Base-by-base conservation (phyloP, 1,140 invertebrate genomes). In the Drosophila navojoa region DNA sequence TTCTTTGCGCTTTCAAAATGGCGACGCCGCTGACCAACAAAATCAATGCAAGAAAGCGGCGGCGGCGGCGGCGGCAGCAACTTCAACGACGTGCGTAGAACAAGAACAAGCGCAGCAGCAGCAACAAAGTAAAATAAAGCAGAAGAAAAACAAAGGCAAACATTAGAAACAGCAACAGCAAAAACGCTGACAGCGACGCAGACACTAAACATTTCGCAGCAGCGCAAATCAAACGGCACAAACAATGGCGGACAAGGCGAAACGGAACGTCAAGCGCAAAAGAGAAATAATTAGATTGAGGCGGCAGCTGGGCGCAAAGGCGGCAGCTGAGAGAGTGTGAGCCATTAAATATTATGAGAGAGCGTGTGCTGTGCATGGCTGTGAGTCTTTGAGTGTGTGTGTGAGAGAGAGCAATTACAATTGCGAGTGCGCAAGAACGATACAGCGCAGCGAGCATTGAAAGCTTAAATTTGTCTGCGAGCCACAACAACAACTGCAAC, bases 271-370 rank as follows among this genome's bases (percentile, higher is more conserved):
- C 63, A 59, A 76, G 44, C 59, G 68, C 61, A 84, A 79, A 79
- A 76, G 72, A 79, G 79, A 89, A 79, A 82, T 89, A 82, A 87
- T 87, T 87, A 82, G 84, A 87, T 87, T 87, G 81, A 67, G 81
- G 68, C 74, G 79, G 84, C 82, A 87, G 82, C 82, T 89, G 82
- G 82, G 70, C 59, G 84, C 68, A 70, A 49, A 58, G 52, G 52
- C 52, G 77, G 71, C 79, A 82, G 75, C 71, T 70, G 71, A 81
- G 62, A 68, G 74, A 71, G 60, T 42, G 25, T 42, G 25, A 38
- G 57, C 40, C 45, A 58, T 50, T 27, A 15, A n/a, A 50, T 50
- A 81, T 44, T 16, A 15, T 60, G 40, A 40, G 35, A 29, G 13
- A 35, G 32, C 32, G 7, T 7, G 32, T 35, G 9, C 32, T 9